A percentile compares a stretch with the other conserved stretches of the same genome.
phyloP scores from a whole-genome alignment of 2,888 invertebrate genomes.

The Corbicula japonica region DNA sequence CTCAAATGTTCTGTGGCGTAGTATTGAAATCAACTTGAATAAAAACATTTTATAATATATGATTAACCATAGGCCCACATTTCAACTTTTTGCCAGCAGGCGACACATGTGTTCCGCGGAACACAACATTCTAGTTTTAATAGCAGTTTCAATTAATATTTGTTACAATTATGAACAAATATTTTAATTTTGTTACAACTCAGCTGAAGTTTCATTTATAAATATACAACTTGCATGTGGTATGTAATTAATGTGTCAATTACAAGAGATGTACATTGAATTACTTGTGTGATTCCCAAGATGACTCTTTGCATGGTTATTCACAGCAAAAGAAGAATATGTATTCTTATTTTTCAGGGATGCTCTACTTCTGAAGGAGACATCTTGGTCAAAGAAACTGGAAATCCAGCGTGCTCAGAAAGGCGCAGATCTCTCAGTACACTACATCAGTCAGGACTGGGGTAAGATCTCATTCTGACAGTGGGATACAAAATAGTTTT shows the following conservation, averaged over 20 bases:
- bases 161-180: no score
- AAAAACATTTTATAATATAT: no score
- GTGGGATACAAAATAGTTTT: no score
- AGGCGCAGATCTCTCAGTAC: slow-evolving; percentile 81
- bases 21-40: no score
- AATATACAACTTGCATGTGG: not conserved
- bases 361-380: slow-evolving; percentile 72
- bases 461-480: no score
- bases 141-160: no score
- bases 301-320: not conserved
- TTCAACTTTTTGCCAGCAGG: no score
- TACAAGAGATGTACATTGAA: not conserved
- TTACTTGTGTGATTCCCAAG: not conserved
- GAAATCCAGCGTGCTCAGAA: slow-evolving; percentile 74
- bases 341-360: slow-evolving; percentile 73
- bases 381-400: slow-evolving; percentile 75
- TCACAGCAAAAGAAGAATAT: not conserved
- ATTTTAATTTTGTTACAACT: no score
- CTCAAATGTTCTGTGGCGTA: no score
- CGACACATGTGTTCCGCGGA: no score
- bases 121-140: no score
- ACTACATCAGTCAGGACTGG: slow-evolving; percentile 85
- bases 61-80: no score
- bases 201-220: not conserved
- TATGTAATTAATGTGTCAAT: not conserved